phyloP scores from a whole-genome alignment of 2,113 vertebrate genomes.

The Pristiophorus japonicus region DNA sequence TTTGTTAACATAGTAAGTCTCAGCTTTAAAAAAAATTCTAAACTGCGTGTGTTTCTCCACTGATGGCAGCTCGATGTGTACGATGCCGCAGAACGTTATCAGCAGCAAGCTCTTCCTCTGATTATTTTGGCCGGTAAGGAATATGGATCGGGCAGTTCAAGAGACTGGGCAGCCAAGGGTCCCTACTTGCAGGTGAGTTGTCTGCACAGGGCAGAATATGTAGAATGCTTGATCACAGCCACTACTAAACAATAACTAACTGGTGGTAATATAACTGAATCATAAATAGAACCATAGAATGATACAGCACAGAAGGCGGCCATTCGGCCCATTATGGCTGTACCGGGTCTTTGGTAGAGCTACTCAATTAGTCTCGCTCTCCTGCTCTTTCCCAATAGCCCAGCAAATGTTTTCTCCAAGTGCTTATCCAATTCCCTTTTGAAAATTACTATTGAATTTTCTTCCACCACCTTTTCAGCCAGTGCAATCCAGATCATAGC shows the following conservation, averaged over 20 bases:
- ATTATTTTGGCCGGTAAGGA: conserved; percentile 89
- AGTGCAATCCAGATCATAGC: neutral
- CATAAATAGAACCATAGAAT: neutral
- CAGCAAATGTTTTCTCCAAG: neutral
- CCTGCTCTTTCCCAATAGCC: neutral
- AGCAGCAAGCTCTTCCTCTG: conserved; percentile 67
- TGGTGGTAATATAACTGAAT: no score
- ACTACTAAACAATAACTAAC: neutral
- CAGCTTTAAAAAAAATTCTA: neutral
- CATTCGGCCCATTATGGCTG: no score
- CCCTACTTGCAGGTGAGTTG: conserved; percentile 78
- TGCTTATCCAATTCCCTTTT: neutral
- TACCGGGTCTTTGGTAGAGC: no score
- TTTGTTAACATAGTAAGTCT: neutral
- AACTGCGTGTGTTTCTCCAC: neutral
- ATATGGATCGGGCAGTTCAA: conserved; percentile 90
- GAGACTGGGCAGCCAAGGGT: conserved; percentile 97
- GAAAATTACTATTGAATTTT: neutral
- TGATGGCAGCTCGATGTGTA: conserved; percentile 76
- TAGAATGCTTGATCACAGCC: neutral
- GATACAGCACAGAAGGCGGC: neutral
- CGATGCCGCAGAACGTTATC: conserved; percentile 82
- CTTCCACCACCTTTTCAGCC: neutral
- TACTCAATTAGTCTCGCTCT: neutral
- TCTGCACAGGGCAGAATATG: neutral